Evolutionary conservation across 1,140 invertebrate species (phyloP), one percentile per base, ranked within the genome.

Genomic region (Eubasilissa regina): DNA sequence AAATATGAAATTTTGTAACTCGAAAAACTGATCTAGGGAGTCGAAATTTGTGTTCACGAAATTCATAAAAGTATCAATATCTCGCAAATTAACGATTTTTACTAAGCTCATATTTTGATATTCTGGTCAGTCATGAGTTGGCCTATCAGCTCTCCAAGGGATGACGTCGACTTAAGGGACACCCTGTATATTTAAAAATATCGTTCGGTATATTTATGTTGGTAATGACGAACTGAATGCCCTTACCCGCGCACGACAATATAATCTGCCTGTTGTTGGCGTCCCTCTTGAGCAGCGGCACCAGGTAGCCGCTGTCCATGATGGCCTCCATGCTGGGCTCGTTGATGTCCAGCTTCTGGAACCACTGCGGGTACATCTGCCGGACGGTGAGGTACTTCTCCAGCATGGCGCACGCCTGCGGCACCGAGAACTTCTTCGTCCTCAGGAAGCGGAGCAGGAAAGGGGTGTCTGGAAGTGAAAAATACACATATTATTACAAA

Each of bases 361-460:
- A 97, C 95, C 95, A 97, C 13, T 95, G 91, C 0, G 95, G 94
- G 84, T 95, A 94, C 68, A 95, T 86, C 84, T 95, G 93, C 19
- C 95, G 91, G 75, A 96, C 94, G 8, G 93, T 94, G 13, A 97
- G 89, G 84, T 97, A 97, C 13, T 93, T 92, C 85, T 97, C 94
- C 58, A 97, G 86, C 91, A 97, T 95, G 62, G 95, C 93, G 84
- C 95, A 95, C 0, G 96, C 94, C 84, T 94, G 90, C 0, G 94
- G 94, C 13, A 97, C 91, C 51, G 94, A 94, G 85, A 96, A 97
- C 85, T 97, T 97, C 85, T 96, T 95, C 1, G 94, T 95, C 13
- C 96, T 90, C 0, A 97, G 90, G 84, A 97, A 97, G 55, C 95
- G 91, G 15, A 97, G 87, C 12, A 97, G 90, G 84, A 97, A 97